These are phyloP conservation scores for Lochmaea crataegi DNA, from an alignment of 2,888 invertebrate genomes.

Conservation along the genomic window DNA sequence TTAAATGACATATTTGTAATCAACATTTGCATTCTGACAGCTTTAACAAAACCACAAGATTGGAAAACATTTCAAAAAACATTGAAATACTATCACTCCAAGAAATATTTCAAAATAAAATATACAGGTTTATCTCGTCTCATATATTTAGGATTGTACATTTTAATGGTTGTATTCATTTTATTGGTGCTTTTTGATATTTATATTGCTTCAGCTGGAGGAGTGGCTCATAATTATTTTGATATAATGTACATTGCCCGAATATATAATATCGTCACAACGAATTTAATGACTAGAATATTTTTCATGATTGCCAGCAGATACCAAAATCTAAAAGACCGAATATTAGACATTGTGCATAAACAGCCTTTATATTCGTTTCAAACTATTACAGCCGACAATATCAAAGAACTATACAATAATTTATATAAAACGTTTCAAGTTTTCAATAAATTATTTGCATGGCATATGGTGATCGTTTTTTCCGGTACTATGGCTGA, in stretches of 20 bases:
- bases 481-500: background rate
- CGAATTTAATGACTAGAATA: background rate
- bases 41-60: background rate
- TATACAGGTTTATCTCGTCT: background rate
- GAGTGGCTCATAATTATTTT: background rate
- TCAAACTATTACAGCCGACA: background rate
- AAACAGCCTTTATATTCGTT: background rate
- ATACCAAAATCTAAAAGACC: background rate
- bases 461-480: background rate
- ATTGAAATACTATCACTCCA: background rate
- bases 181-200: background rate
- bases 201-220: background rate
- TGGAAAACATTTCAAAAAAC: background rate
- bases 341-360: background rate
- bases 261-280: background rate
- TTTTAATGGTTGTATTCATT: background rate
- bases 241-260: background rate
- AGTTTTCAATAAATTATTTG: constrained; percentile 2
- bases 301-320: background rate
- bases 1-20: background rate
- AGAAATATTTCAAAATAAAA: background rate
- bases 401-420: background rate
- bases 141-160: background rate
- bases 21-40: background rate
- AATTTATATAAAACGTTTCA: constrained; percentile 4